Evolutionary conservation across 2,797 vertebrate species (phyloP), one percentile per base, ranked within the genome.

Genomic region (Zenarchopterus dispar): DNA sequence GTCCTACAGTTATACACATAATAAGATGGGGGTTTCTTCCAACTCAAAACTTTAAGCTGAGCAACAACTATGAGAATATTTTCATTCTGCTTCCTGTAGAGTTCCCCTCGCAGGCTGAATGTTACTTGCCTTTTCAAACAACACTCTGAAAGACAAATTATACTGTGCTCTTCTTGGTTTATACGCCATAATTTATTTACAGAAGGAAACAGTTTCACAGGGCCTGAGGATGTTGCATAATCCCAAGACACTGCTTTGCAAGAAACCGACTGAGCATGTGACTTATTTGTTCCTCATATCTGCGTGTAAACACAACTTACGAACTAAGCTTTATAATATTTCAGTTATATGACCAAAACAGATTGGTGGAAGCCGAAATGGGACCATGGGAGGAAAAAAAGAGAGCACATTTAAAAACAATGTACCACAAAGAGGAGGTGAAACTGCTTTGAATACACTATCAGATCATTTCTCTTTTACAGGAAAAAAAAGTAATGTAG

Each of bases 141-240:
- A 66, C 62, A 75, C 75, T 50, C 68, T 64, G 43, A 22, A 70
- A 82, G 49, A 83, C 77, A 80, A 87, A 81, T 70, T 56, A 10
- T 60, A 43, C 42, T 52, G 22, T 64, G 50, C 70, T 46, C 67
- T 74, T 78, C 48, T 57, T 26, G 15, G 22, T 68, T 67, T 47
- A 54, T 63, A 36, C 56, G 75, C 60, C 49, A 71, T 49, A 67
- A 49, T 82, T 73, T 85, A 82, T 90, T 91, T 90, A 90, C 78
- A 88, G 75, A 88, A 83, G 78, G 63, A 90, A 86, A 57, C 65
- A 17, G 53, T 89, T 93, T 91, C 85, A 79, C 70, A 86, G 87
- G 60, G 56, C 65, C 39, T 47, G 48, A 26, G 63, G 71, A 79
- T 66, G 83, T 90, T 92, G 84, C 83, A 85, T 88, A 84, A 90